phyloP scores from a whole-genome alignment of 2,888 invertebrate species.

The Caenorhabditis sp. region DNA sequence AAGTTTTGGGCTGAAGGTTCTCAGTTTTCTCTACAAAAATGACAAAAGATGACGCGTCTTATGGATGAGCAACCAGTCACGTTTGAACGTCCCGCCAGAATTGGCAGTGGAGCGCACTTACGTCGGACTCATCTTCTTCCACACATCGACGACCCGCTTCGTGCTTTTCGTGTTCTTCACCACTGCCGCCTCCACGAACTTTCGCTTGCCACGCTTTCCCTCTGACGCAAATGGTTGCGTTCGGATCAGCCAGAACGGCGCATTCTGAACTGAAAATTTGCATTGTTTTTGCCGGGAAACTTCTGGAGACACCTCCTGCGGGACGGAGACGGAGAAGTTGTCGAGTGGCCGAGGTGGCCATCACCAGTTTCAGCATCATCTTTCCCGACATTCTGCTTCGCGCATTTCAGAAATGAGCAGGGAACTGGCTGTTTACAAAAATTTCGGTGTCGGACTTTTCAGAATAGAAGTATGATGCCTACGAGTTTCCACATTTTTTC shows the following conservation, averaged over 20 bases:
- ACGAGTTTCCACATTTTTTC: conserved; percentile 34
- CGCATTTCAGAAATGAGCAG: conserved; percentile 21
- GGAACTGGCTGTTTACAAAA: neutral
- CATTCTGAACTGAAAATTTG: conserved; percentile 9
- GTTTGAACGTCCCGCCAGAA: no score
- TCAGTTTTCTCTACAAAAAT: no score
- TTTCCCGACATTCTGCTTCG: conserved; percentile 16
- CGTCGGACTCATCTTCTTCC: conserved; percentile 65
- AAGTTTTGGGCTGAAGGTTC: no score
- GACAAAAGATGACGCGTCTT: no score
- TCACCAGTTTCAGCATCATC: conserved; percentile 17
- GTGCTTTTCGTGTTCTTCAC: conserved; percentile 68
- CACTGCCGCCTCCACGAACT: conserved; percentile 68
- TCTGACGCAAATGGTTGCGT: conserved; percentile 46
- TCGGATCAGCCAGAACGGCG: conserved; percentile 16
- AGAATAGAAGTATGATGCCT: no score
- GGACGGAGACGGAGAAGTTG: neutral
- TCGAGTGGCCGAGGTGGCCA: neutral
- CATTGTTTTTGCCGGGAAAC: neutral
- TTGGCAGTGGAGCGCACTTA: no score
- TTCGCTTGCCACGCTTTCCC: conserved; percentile 59
- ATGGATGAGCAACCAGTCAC: no score
- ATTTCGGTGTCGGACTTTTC: no score
- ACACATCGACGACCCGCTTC: conserved; percentile 68
- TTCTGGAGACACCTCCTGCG: neutral